Evolutionary conservation across 2,888 invertebrate genomes (phyloP), one percentile per base, ranked within the genome.

Genomic region (Spatulosminthurus flaviceps): DNA sequence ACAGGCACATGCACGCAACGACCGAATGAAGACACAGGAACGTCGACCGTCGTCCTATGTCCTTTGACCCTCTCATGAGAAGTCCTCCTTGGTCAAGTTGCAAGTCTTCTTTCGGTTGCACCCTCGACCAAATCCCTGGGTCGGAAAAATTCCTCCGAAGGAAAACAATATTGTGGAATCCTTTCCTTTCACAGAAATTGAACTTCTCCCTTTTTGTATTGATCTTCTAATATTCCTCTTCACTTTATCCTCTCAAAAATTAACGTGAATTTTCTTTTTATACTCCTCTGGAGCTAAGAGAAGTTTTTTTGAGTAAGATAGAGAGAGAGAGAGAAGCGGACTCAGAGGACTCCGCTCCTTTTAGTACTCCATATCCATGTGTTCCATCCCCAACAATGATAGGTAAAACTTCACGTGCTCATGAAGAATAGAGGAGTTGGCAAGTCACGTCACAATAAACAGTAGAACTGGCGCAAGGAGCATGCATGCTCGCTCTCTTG

Each of bases 351-450:
- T 51, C 72, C 72, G 72, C 72, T 51, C 51, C 72, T n/a, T 42
- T 43, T 42, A 42, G 42, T 41, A 51, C 67, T 67, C 67, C 67
- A 67, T 67, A 34, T 41, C 70, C 70, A 70, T 70, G 70, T 70
- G 70, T 70, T 70, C 70, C 70, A 70, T 70, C 70, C 70, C 70
- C 70, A 70, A 70, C 70, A 70, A 70, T 70, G 74, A 61, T 34
- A 34, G 26, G 51, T 51, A 34, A 74, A 34, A 74, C 41, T 74
- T 74, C 74, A 74, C 74, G 74, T 74, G 74, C 60, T 74, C 60
- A 21, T 74, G 74, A 74, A 34, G 61, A 34, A 60, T 26, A 70
- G 70, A 70, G 70, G 74, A 70, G 70, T 70, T 70, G 74, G 34
- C 34, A 60, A 61, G 72, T 51, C 43, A 72, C 51, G 72, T 42